These are phyloP conservation scores for Halcyon chelicuti DNA, from an alignment of 2,797 vertebrate species.

Conservation along the genomic window DNA sequence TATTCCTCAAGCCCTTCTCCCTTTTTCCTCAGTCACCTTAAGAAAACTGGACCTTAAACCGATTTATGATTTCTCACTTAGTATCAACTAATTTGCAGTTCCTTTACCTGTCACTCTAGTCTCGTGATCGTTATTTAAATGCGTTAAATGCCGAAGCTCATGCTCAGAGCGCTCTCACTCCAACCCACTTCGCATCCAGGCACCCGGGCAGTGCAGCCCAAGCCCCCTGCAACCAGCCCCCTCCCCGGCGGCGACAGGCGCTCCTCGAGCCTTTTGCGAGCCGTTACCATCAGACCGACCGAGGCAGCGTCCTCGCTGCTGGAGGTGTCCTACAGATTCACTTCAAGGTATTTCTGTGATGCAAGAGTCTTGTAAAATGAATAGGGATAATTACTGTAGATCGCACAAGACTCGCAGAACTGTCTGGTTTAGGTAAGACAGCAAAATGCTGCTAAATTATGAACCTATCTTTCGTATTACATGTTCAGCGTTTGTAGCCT, in stretches of 20 bases:
- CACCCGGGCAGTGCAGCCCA: neutral
- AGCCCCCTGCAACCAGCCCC: neutral
- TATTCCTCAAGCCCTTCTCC: neutral
- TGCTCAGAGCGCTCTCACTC: neutral
- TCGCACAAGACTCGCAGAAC: neutral
- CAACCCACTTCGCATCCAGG: neutral
- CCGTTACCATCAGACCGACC: rapidly evolving
- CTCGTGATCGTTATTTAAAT: neutral
- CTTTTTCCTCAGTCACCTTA: neutral
- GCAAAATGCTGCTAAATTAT: neutral
- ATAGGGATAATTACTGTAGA: neutral
- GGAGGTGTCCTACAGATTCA: neutral
- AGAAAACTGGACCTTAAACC: neutral
- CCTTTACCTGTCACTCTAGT: neutral
- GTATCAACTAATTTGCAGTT: neutral
- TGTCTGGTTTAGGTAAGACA: neutral
- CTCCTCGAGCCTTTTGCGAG: no score
- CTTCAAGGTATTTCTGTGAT: neutral
- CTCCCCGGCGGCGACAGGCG: neutral
- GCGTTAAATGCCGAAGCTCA: rapidly evolving
- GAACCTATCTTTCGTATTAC: neutral
- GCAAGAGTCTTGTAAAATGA: neutral
- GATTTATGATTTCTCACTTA: neutral
- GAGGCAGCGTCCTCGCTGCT: neutral
- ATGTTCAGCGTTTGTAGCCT: neutral